Evolutionary conservation across 2,888 invertebrate genomes (phyloP).

Genomic region (Plagiodera versicolora): DNA sequence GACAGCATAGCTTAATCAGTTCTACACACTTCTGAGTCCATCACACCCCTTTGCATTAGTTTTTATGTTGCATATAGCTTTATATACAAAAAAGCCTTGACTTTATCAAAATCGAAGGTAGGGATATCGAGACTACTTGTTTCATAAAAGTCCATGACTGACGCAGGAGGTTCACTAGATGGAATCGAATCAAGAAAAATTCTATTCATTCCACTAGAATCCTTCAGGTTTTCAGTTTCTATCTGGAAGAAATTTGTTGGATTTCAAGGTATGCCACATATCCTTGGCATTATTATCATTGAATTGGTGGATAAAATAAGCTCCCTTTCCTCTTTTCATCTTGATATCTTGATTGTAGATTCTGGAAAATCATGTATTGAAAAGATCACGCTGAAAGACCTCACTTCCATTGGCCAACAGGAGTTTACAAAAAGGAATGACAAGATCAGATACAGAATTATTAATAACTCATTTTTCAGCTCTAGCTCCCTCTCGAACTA

Average conservation of each 20-base stretch:
- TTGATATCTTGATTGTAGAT: too few species aligned
- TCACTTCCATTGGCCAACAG: too few species aligned
- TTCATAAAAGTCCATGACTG: neutral
- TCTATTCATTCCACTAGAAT: neutral
- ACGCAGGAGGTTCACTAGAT: neutral
- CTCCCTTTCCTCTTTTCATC: too few species aligned
- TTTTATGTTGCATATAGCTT: neutral
- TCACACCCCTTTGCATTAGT: neutral
- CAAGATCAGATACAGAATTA: conserved; percentile 3
- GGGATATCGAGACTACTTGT: neutral
- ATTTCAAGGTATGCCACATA: too few species aligned
- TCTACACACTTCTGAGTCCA: too few species aligned
- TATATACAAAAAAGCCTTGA: neutral
- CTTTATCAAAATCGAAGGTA: neutral
- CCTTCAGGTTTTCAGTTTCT: too few species aligned
- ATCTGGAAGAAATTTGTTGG: too few species aligned
- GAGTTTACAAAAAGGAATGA: conserved; percentile 5
- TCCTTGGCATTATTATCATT: neutral
- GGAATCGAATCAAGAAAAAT: neutral
- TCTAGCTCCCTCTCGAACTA: neutral
- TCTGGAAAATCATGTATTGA: too few species aligned
- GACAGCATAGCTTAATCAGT: neutral
- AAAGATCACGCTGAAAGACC: too few species aligned
- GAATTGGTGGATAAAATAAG: too few species aligned
- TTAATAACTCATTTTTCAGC: conserved; percentile 1